Evolutionary conservation across 1,140 invertebrate genomes (phyloP).

Genomic region (Meloidogyne exigua): DNA sequence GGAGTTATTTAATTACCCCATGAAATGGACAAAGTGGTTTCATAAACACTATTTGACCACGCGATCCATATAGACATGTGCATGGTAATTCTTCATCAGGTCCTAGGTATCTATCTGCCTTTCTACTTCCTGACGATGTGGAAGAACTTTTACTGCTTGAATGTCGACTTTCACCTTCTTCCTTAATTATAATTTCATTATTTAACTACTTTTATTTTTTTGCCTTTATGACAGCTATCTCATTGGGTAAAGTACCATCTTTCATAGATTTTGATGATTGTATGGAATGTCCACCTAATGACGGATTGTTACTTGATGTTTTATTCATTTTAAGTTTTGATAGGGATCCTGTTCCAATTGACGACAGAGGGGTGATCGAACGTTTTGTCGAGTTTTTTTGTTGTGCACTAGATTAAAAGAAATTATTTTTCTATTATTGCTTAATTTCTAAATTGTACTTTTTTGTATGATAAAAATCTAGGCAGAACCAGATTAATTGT

Average conservation of each 20-base stretch:
- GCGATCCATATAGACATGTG: constrained; percentile 55
- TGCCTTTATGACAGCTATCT: constrained; percentile 25
- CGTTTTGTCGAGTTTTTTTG: not conserved
- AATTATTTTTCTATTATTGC: not conserved
- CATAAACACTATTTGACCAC: constrained; percentile 55
- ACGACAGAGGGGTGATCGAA: not conserved
- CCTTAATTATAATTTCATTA: not conserved
- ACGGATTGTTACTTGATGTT: constrained; percentile 8
- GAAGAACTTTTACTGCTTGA: constrained; percentile 20
- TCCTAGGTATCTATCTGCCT: constrained; percentile 45
- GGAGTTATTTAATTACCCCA: constrained; percentile 35
- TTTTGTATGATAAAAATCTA: constrained; percentile 32
- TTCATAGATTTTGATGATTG: constrained; percentile 14
- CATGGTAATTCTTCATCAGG: constrained; percentile 60
- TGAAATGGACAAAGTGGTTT: constrained; percentile 62
- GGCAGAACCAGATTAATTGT: constrained; percentile 41
- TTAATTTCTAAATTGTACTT: constrained; percentile 19
- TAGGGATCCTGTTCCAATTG: not conserved
- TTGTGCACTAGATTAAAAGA: not conserved
- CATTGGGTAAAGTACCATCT: not conserved
- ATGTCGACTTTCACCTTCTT: constrained; percentile 13
- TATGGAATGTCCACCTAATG: not conserved
- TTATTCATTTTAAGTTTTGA: constrained; percentile 2
- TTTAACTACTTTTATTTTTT: not conserved
- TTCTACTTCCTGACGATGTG: not conserved